A percentile compares a stretch with the other conserved stretches of the same genome.
phyloP scores from a whole-genome alignment of 2,888 invertebrate genomes.

The Heliconius aoede region DNA sequence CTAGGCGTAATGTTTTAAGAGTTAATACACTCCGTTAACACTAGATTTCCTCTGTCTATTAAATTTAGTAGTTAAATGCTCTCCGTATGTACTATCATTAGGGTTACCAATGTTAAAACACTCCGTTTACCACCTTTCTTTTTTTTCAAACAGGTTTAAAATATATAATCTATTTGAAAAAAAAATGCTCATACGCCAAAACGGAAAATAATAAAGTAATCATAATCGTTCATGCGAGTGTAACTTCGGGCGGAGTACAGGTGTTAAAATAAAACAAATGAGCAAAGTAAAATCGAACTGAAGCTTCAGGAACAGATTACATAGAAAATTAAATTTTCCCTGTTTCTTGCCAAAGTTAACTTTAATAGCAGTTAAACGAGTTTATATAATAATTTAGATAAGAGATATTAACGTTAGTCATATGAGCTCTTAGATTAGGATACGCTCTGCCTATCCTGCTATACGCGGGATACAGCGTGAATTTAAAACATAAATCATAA shows the following conservation, averaged over 20 bases:
- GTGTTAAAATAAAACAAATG: not conserved
- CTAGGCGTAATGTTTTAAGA: too few species aligned
- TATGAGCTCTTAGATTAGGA: not conserved
- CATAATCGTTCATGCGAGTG: not conserved
- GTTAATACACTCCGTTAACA: too few species aligned
- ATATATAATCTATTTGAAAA: too few species aligned
- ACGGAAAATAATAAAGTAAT: not conserved
- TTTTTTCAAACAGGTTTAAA: too few species aligned
- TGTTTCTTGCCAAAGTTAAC: slow-evolving; percentile 8
- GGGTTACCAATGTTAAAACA: too few species aligned
- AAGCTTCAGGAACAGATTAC: not conserved
- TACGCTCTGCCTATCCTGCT: too few species aligned
- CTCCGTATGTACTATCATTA: too few species aligned
- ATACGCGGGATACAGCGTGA: too few species aligned
- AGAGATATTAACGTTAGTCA: slow-evolving; percentile 1
- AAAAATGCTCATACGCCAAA: not conserved
- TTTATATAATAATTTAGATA: not conserved
- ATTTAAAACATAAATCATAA: not conserved
- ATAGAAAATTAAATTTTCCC: not conserved
- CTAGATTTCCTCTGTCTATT: too few species aligned
- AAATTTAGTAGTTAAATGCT: too few species aligned
- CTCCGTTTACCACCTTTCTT: too few species aligned
- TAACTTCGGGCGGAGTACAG: not conserved
- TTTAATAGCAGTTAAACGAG: not conserved
- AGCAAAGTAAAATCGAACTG: not conserved